phyloP scores from a whole-genome alignment of 2,113 vertebrate genomes.

The Mustela nigripes region DNA sequence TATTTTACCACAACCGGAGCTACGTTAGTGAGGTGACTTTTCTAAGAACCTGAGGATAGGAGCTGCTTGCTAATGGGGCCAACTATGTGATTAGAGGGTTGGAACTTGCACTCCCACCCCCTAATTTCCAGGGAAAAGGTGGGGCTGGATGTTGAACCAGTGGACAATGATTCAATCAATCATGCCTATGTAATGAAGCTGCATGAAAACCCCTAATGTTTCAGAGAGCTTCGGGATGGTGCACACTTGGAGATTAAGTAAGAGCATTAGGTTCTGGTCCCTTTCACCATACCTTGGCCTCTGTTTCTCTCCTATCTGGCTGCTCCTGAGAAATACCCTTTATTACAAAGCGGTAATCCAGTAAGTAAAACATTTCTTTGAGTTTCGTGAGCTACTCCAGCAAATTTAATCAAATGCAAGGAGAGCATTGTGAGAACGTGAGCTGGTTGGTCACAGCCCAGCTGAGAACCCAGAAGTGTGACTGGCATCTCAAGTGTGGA shows the following conservation, averaged over 20 bases:
- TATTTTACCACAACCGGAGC: background rate
- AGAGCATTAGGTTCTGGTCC: fast-evolving
- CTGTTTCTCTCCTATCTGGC: background rate
- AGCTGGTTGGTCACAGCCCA: background rate
- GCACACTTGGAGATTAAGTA: background rate
- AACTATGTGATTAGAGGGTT: background rate
- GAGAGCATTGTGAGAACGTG: background rate
- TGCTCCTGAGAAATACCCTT: background rate
- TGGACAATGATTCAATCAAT: background rate
- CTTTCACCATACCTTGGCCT: background rate
- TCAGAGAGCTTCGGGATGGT: background rate
- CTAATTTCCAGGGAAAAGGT: background rate
- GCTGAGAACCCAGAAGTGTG: background rate
- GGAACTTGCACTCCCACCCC: background rate
- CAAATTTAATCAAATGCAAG: background rate
- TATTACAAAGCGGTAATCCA: background rate
- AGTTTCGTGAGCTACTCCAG: background rate
- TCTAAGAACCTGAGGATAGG: background rate
- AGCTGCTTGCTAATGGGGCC: background rate
- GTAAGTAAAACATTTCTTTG: background rate
- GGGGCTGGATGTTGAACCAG: background rate
- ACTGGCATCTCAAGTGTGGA: background rate
- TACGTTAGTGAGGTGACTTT: background rate
- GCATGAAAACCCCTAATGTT: background rate
- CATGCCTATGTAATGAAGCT: background rate